Percentiles rank a stretch among this genome's conserved stretches.
These are phyloP conservation scores for Eupeodes luniger DNA, from an alignment of 2,888 invertebrate species.

Conservation along the genomic window DNA sequence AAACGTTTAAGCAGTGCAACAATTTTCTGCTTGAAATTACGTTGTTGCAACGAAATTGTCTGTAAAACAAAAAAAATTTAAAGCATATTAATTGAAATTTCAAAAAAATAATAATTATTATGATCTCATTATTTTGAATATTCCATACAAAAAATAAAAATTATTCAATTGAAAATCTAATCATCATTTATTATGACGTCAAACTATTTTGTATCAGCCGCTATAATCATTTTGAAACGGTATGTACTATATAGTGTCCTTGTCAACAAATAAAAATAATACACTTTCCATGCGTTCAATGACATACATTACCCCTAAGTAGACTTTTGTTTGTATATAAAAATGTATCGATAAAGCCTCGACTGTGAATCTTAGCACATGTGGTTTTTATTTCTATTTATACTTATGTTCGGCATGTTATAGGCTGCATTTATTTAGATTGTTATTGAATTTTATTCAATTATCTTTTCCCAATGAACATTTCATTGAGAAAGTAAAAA, in stretches of 20 bases:
- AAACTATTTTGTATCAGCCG: neutral
- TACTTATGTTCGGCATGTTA: neutral
- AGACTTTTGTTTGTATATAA: neutral
- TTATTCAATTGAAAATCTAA: neutral
- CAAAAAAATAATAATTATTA: too few species aligned
- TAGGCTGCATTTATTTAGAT: conserved; percentile 38
- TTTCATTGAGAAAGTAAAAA: conserved; percentile 15
- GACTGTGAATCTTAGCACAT: neutral
- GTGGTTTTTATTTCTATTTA: neutral
- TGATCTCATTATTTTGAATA: too few species aligned
- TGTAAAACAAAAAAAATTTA: conserved; percentile 68
- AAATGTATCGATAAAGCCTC: conserved; percentile 27
- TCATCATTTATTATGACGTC: neutral
- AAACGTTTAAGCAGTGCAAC: conserved; percentile 97
- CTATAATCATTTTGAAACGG: neutral
- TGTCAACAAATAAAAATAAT: conserved; percentile 12
- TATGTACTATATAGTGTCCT: neutral
- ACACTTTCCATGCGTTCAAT: conserved; percentile 44
- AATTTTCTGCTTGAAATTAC: conserved; percentile 98
- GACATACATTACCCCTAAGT: conserved; percentile 32
- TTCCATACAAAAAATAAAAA: neutral
- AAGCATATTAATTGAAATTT: neutral
- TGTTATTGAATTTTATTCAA: conserved; percentile 38
- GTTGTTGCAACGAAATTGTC: conserved; percentile 88
- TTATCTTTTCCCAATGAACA: conserved; percentile 43